Base-by-base conservation (phyloP, 2,797 vertebrate species). In the Ciconia nigra region DNA sequence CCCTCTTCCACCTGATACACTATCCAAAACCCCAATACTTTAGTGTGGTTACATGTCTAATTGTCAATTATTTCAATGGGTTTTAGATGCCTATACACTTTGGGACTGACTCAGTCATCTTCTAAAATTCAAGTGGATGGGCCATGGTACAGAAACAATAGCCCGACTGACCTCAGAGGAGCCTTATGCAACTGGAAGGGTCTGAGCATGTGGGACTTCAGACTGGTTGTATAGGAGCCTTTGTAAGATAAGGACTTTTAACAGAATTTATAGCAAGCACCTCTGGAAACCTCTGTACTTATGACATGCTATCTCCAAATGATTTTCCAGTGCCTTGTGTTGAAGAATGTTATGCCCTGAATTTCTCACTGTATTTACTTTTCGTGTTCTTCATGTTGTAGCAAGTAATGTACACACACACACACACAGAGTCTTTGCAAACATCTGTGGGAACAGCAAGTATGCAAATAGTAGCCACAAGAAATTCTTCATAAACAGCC, bases 341-440 rank as follows among this genome's bases (percentile, higher is more conserved):
- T 90, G 47, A 88, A 88, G 76, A 95, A 79, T 12, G 3, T 52
- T 79, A 67, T 46, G 55, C 42, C 51, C 72, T 70, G 42, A 73
- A 63, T 83, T 92, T 94, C 47, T 69, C 63, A 37, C 37, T 87
- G 22, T 72, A 69, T 88, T 95, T 93, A 76, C 72, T 82, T 96
- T 31, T 69, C 11, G 5, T 19, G 17, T 89, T 87, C 62, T 87
- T 95, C 80, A 26, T 51, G 57, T n/a, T 67, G 67, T 33, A 90
- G 82, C 72, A 88, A 86, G 86, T 57, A 86, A 82, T 17, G 62
- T 7, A 57, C 2, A 47, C 8, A 44, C 20, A 47, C 25, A 37
- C 5, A 10, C 13, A 24, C 25, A 65, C 31, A 76, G 41, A 70
- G 25, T 44, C 83, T 96, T 83, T 58, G 58, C 69, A 96, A 82